A percentile compares a stretch with the other conserved stretches of the same genome.
phyloP scores from a whole-genome alignment of 2,888 invertebrate genomes.

The Autographa gamma region DNA sequence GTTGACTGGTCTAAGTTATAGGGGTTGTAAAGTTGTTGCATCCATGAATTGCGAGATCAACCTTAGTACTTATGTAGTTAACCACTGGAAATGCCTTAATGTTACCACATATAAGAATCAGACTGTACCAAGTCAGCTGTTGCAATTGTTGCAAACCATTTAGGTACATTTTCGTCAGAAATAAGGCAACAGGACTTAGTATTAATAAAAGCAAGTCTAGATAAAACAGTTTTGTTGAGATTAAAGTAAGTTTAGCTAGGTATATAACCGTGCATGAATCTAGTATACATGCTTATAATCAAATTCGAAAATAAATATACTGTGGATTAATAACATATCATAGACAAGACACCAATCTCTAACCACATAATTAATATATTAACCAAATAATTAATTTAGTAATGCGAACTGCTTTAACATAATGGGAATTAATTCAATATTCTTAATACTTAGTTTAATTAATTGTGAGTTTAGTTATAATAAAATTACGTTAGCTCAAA shows the following conservation, averaged over 20 bases:
- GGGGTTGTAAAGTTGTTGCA: neutral
- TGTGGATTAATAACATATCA: neutral
- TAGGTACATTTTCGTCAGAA: neutral
- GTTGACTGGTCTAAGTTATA: neutral
- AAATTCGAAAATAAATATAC: neutral
- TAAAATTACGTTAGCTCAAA: neutral
- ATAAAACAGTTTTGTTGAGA: neutral
- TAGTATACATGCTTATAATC: neutral
- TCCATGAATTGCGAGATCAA: neutral
- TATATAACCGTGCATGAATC: too few relatives aligned
- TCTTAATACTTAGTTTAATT: too few relatives aligned
- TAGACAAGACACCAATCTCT: slow-evolving; percentile 2
- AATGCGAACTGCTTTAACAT: neutral
- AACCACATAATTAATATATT: neutral
- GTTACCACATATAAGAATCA: neutral
- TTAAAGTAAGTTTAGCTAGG: neutral
- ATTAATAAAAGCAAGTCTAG: neutral
- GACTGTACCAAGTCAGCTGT: neutral
- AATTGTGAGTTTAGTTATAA: too few relatives aligned
- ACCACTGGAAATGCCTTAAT: too few relatives aligned
- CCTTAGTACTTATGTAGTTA: neutral
- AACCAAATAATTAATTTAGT: neutral
- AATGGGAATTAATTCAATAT: neutral
- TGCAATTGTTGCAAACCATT: neutral
- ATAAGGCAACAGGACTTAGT: neutral